phyloP scores from a whole-genome alignment of 2,888 invertebrate species.

The Metacarcinus magister region DNA sequence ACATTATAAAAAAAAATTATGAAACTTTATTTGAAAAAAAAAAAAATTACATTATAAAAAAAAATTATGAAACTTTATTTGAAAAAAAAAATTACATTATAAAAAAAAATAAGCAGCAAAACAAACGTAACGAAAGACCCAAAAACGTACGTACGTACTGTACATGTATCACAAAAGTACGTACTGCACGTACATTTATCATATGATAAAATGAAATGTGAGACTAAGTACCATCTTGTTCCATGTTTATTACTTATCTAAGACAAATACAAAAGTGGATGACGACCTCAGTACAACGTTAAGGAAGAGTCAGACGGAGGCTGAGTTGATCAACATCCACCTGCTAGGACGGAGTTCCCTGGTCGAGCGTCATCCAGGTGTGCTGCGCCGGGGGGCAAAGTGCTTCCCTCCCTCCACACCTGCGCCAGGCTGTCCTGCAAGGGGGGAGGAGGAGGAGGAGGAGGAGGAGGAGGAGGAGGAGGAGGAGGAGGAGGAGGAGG shows the following conservation, averaged over 20 bases:
- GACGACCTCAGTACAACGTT: not conserved
- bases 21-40: no score
- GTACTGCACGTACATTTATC: no score
- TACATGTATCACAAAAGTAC: not conserved
- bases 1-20: not conserved
- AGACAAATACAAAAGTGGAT: not conserved
- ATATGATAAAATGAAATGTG: not conserved
- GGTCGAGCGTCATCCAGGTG: slow-evolving; percentile 15
- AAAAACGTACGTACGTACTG: not conserved
- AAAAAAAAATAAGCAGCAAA: not conserved
- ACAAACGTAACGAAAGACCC: not conserved
- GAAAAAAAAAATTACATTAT: no score
- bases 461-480: not conserved
- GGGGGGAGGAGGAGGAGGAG: not conserved
- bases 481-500: not conserved
- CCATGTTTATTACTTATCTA: not conserved
- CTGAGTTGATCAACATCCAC: not conserved
- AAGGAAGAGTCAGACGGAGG: not conserved
- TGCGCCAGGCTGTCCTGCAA: not conserved
- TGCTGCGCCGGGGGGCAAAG: slow-evolving; percentile 31
- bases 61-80: no score
- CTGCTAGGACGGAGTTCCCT: not conserved
- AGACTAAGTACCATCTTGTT: not conserved
- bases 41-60: no score
- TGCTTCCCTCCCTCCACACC: slow-evolving; percentile 13